Conservation (phyloP, 2,113 vertebrate species). For the Menidia beryllina region DNA sequence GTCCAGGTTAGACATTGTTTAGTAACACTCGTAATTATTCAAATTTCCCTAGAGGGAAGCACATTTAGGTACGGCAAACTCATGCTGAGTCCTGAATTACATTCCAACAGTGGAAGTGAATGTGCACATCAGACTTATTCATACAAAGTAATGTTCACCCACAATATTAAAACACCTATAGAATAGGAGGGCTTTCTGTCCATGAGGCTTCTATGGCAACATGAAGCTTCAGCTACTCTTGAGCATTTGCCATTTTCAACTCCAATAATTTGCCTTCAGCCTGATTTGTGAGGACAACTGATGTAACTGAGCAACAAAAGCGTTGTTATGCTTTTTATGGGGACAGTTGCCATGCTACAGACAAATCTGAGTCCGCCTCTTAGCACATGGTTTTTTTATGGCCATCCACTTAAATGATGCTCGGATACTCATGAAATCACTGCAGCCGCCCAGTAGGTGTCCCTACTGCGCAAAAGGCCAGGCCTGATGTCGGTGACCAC, state of each 20-base stretch:
- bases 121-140: not conserved
- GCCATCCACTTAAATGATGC: not conserved
- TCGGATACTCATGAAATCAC: too few relatives aligned
- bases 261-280: too few relatives aligned
- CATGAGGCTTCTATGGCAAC: not conserved
- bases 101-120: not conserved
- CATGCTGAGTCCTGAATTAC: not conserved
- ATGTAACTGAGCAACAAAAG: too few relatives aligned
- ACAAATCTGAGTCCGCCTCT: slow-evolving; percentile 6
- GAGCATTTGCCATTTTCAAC: too few relatives aligned
- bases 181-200: not conserved
- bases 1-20: not conserved
- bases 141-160: not conserved
- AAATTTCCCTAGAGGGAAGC: too few relatives aligned
- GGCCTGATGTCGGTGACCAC: not conserved
- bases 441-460: slow-evolving; percentile 22
- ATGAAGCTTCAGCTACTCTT: too few relatives aligned
- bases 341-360: not conserved
- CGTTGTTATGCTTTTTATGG: not conserved
- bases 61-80: not conserved
- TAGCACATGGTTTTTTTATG: not conserved
- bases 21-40: too few relatives aligned
- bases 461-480: not conserved
- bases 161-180: slow-evolving; percentile 20
- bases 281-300: too few relatives aligned